Evolutionary conservation across 2,888 invertebrate species (phyloP), one percentile per base, ranked within the genome.

Genomic region (Liposcelis brunnea): DNA sequence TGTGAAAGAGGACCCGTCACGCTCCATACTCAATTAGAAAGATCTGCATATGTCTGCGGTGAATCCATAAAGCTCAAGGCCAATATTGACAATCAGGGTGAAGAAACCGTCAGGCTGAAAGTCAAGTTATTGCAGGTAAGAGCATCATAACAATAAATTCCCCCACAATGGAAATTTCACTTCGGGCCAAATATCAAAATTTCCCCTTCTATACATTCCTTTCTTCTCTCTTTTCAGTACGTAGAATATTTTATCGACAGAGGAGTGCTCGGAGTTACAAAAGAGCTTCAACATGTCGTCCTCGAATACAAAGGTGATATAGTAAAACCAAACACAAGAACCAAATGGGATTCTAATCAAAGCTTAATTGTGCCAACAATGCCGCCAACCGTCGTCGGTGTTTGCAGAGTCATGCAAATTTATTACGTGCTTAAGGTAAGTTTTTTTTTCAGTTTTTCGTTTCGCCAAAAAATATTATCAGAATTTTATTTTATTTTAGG

Each of bases 241-340:
- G 77, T 81, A 47, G 80, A 81, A 59, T 81, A 76, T 59, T 78
- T 76, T 59, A 80, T 82, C 52, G 80, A 80, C 59, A 69, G 80
- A 52, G 80, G 78, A 16, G 79, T 80, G 7, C 62, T 80, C 45
- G 80, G 80, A 1, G 71, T 80, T 46, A 76, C 71, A 54, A 40
- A 40, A 18, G 77, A 77, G 53, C 59, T 73, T 38, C 71, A 71
- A 51, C 79, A 78, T 57, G 65, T 74, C 19, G 78, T 81, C 33
- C 69, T 80, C 55, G 80, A 82, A 59, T 78, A 78, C 58, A 68
- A 75, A 52, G 76, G 77, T 2, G 75, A 75, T 51, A 67, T 70
- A 15, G 74, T 80, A 3, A 62, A 66, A 48, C 72, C 77, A 1
- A 71, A 73, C 51, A 68, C 71, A 15, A 61, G 71, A 42, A 72